A percentile compares a stretch with the other conserved stretches of the same genome.
phyloP scores from a whole-genome alignment of 1,140 invertebrate species.

The Teleopsis dalmanni region DNA sequence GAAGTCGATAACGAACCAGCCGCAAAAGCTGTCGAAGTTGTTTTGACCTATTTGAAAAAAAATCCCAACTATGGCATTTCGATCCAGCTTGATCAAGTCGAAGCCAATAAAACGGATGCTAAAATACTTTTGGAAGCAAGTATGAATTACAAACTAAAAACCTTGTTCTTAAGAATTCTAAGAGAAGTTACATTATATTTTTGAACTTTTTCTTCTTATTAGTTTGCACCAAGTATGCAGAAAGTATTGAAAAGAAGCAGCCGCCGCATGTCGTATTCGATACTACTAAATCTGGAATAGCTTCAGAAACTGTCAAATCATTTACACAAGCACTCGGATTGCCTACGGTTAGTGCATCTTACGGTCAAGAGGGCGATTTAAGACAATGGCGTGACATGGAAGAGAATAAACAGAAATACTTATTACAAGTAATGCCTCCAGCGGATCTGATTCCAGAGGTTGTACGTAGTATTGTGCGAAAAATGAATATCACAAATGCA shows the following conservation, averaged over 20 bases:
- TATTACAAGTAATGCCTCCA: slow-evolving; percentile 71
- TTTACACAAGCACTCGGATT: slow-evolving; percentile 68
- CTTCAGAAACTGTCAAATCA: slow-evolving; percentile 74
- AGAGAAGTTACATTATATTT: background rate
- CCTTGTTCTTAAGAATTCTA: background rate
- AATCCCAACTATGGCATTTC: slow-evolving; percentile 58
- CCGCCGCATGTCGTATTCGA: slow-evolving; percentile 72
- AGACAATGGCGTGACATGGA: slow-evolving; percentile 67
- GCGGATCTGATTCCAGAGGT: slow-evolving; percentile 74
- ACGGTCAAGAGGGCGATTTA: slow-evolving; percentile 73
- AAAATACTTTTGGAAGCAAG: slow-evolving; percentile 57
- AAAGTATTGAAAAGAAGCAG: slow-evolving; percentile 52
- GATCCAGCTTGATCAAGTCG: slow-evolving; percentile 54
- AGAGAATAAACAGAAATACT: slow-evolving; percentile 59
- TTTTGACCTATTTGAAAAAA: slow-evolving; percentile 57
- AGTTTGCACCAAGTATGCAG: slow-evolving; percentile 65
- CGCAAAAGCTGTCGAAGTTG: slow-evolving; percentile 59
- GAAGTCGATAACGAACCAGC: slow-evolving; percentile 63
- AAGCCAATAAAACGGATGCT: slow-evolving; percentile 59
- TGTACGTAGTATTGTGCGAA: slow-evolving; percentile 67
- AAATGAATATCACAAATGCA: slow-evolving; percentile 81
- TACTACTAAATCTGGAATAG: slow-evolving; percentile 64
- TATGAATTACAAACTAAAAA: slow-evolving; percentile 36
- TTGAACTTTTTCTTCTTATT: background rate
- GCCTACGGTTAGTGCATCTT: slow-evolving; percentile 75